A percentile compares a stretch with the other conserved stretches of the same genome.
Conservation (phyloP, 2,888 invertebrate species). For the Hypselothyrea guttata region DNA sequence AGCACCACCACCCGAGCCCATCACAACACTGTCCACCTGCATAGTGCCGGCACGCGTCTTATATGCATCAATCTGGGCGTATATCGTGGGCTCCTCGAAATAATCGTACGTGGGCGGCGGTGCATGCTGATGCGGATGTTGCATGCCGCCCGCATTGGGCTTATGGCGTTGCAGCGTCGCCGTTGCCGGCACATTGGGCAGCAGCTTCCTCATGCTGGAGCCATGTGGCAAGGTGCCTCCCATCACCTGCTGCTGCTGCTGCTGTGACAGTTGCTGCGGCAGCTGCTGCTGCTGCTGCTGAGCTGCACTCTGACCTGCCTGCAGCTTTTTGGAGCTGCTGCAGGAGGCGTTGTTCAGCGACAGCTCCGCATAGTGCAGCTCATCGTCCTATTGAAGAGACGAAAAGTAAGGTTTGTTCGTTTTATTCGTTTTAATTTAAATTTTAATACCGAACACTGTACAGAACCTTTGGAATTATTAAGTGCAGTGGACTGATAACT, state of each 20-base stretch:
- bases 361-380: slow-evolving; percentile 82
- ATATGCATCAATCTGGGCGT: slow-evolving; percentile 89
- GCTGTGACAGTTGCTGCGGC: slow-evolving; percentile 28
- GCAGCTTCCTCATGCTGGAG: slow-evolving; percentile 78
- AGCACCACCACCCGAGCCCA: slow-evolving; percentile 78
- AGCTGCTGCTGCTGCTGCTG: slow-evolving; percentile 35
- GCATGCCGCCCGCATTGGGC: slow-evolving; percentile 68
- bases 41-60: slow-evolving; percentile 81
- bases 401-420: slow-evolving; percentile 24
- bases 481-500: no score
- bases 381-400: slow-evolving; percentile 76
- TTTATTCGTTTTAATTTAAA: no score
- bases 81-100: slow-evolving; percentile 87
- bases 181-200: slow-evolving; percentile 78
- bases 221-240: slow-evolving; percentile 78
- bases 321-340: slow-evolving; percentile 54
- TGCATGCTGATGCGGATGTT: slow-evolving; percentile 70
- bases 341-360: slow-evolving; percentile 65
- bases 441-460: no score
- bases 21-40: slow-evolving; percentile 55
- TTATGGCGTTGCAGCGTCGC: slow-evolving; percentile 80
- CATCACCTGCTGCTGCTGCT: slow-evolving; percentile 41
- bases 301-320: slow-evolving; percentile 23
- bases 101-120: slow-evolving; percentile 82
- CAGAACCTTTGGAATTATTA: no score